These are phyloP conservation scores for Laodelphax striatellus DNA, from an alignment of 1,140 invertebrate species.

Conservation along the genomic window DNA sequence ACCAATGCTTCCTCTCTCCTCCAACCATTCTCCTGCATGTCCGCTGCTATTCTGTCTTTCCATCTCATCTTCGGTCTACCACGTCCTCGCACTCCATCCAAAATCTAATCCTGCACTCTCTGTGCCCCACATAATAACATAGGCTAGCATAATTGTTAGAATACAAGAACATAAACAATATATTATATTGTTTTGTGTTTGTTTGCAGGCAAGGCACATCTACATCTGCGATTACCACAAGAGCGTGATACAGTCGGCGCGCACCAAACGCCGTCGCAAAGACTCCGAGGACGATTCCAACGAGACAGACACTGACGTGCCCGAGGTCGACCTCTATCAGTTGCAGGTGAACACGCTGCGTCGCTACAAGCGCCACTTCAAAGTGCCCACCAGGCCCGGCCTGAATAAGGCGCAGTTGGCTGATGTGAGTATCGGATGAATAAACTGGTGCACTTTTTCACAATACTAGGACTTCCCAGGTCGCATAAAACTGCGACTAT, in stretches of 20 bases:
- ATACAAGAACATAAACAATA: no score
- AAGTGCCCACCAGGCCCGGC: slow-evolving; percentile 78
- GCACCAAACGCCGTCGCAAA: slow-evolving; percentile 73
- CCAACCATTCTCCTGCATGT: no score
- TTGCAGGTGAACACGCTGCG: slow-evolving; percentile 86
- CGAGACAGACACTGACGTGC: slow-evolving; percentile 73
- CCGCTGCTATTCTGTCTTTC: no score
- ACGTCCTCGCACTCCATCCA: no score
- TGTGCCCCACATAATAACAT: no score
- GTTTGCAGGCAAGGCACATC: slow-evolving; percentile 72
- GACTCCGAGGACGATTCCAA: slow-evolving; percentile 89
- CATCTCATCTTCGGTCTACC: no score
- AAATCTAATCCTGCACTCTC: no score
- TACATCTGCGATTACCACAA: slow-evolving; percentile 97
- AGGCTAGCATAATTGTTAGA: no score
- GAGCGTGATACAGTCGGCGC: slow-evolving; percentile 83
- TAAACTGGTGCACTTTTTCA: no score
- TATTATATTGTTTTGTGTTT: background rate
- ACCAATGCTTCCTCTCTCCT: no score
- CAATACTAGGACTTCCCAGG: no score
- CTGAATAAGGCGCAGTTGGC: slow-evolving; percentile 90
- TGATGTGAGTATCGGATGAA: slow-evolving; percentile 62
- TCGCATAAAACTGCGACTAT: no score
- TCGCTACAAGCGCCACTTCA: slow-evolving; percentile 87
- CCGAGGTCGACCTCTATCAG: slow-evolving; percentile 87